Base-by-base conservation (phyloP, 2,113 vertebrate genomes). In the Cathartes aura region DNA sequence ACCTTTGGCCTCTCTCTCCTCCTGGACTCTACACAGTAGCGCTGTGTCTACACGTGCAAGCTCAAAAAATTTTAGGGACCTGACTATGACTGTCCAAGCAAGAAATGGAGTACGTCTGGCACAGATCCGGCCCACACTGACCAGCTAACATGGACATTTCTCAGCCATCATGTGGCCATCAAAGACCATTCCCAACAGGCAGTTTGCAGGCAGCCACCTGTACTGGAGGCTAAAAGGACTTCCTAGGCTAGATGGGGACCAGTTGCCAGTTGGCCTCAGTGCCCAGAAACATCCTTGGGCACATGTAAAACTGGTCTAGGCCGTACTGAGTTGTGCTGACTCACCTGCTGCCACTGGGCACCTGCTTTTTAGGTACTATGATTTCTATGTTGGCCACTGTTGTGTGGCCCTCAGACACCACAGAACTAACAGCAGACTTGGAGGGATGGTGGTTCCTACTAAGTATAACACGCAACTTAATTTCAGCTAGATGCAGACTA, bases 111-210 rank as follows among this genome's bases (percentile, higher is more conserved):
- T 19, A 48, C 30, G 18, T 30, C 74, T 55, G 52, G 15, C 47
- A 53, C 6, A 5, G 47, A 45, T 76, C 19, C 7, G 5, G 6
- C 40, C 55, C 15, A 55, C 0, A 0, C 8, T 38, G 36, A 26
- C 4, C 30, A 29, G 36, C 7, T 66, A 38, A 40, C 4, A 2
- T 1, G 6, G 42, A 70, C 36, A 12, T 43, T 79, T 82, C 60
- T 23, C 38, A 67, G 45, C 8, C 40, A 15, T 15, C 17, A 11
- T 0, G 1, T 15, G 66, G 29, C 14, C 58, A 13, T 43, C 38
- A 47, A 36, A 81, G 6, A 80, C 60, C 30, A 34, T 55, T 79
- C 12, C 56, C 23, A 74, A 8, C 8, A 79, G 32, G 63, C 20
- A 38, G 40, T 62, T 66, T 63, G 17, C 56, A 85, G 24, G 64